Base-by-base conservation (phyloP, 30 jellyfish, hydroid and myxozoan species). In the Pelagia noctiluca region DNA sequence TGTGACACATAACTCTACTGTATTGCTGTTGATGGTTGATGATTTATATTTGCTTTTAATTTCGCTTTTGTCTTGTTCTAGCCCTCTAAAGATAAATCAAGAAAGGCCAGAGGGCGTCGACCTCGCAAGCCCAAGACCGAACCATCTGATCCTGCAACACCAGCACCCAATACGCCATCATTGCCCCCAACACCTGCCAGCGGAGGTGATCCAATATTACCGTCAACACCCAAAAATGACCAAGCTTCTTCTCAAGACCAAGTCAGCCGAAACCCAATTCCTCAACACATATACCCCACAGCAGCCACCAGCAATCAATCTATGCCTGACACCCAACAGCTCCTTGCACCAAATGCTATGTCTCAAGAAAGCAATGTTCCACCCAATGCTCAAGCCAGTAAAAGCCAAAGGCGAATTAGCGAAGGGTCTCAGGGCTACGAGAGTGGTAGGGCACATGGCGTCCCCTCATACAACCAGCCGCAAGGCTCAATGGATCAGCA, bases 151-250 rank as follows among this genome's bases (percentile, higher is more conserved):
- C 87, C 86, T 31, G 49, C 90, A 28, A 63, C 88, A 1, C 85
- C 88, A 19, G 91, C 77, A 46, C 95, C 96, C 1, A 73, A 87
- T 47, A 90, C 90, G 22, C 97, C 97, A 54, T 82, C 97, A 13
- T 88, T 82, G 53, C 93, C 90, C 29, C 88, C 37, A 25, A 83
- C 90, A 5, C 95, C 87, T 22, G 91, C 96, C 10, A 50, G 86
- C 22, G 25, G 80, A 0, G 78, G 73, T 26, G 90, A 68, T 28
- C 67, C 86, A 11, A 83, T 64, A 2, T 57, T 69, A 54, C 88
- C 89, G 10, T 24, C 74, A 18, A 84, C 94, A 2, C 83, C 94
- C 35, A 84, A 84, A 35, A 84, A 63, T 50, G 88, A 84, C 30
- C 68, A 52, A 19, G 68, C 68, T 52, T 3, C 12, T 52, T 3